Base-by-base conservation (phyloP, 2,797 vertebrate species). In the Semaprochilodus insignis region DNA sequence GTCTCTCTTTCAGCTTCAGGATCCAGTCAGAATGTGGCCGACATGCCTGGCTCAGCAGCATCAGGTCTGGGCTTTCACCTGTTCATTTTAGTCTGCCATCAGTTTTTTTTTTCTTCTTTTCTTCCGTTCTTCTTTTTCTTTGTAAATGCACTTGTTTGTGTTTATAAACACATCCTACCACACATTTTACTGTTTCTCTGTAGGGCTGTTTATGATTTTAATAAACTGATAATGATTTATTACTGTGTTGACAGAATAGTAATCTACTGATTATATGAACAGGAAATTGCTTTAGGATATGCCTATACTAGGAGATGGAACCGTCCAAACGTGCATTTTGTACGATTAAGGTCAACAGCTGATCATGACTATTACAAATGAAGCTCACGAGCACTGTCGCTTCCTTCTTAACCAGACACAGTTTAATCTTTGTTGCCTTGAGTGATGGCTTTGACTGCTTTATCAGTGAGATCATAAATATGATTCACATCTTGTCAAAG, bases 61-160 rank as follows among this genome's bases (percentile, higher is more conserved):
- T 77, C 92, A 95, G 95, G 94, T 95, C 89, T 81, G 93, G 52
- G 63, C 85, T 79, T 74, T 25, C 21, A 52, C 81, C 21, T 81
- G 7, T 78, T 59, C 85, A 36, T 34, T 62, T 23, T 77, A 16
- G 75, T 72, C 36, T 63, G 16, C 76, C 34, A 48, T 44, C 10
- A 8, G 14, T 48, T 4, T 36, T 15, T n/a, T n/a, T n/a, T n/a
- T n/a, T n/a, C n/a, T n/a, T n/a, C n/a, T n/a, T n/a, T n/a, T n/a
- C n/a, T n/a, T n/a, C n/a, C n/a, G 4, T n/a, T 15, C 23, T 6
- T 40, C 8, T 15, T 23, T 72, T 15, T 54, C 10, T 54, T 80
- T 63, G 8, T 19, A 23, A 57, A 19, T 44, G 8, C 1, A 54
- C 2, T 48, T 14, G 0, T 25, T 48, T 48, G 16, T 25, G 21